These are phyloP conservation scores for Phymastichus coffea DNA, from an alignment of 1,140 invertebrate species.

Conservation along the genomic window DNA sequence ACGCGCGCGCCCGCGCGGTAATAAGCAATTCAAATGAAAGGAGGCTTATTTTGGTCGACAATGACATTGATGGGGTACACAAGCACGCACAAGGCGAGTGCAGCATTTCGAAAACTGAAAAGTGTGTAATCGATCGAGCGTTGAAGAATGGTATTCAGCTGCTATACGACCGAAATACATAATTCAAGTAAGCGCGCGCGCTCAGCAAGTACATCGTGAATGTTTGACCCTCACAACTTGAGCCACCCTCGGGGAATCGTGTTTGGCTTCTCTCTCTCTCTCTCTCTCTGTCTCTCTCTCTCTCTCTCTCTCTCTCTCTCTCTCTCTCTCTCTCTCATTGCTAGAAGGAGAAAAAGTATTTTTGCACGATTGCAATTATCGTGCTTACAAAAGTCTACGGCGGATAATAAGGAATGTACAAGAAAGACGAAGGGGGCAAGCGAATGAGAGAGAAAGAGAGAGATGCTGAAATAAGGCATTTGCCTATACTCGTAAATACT, in stretches of 20 bases:
- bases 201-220: background rate
- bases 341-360: background rate
- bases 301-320: no score
- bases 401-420: background rate
- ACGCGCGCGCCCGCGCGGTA: no score
- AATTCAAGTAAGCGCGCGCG: background rate
- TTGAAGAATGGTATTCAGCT: background rate
- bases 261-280: no score
- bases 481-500: conserved; percentile 23
- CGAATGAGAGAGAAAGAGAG: background rate
- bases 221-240: background rate
- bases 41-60: no score
- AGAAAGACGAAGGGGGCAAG: no score
- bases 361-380: conserved; percentile 5
- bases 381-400: background rate
- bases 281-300: no score
- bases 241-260: background rate
- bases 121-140: conserved; percentile 1
- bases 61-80: no score
- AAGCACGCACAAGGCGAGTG: no score
- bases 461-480: conserved; percentile 20
- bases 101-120: conserved; percentile 5
- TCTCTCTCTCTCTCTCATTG: no score
- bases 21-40: no score
- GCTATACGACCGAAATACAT: background rate